Conservation (phyloP, 64 coral and sea anemone genomes). For the Montipora foliosa region DNA sequence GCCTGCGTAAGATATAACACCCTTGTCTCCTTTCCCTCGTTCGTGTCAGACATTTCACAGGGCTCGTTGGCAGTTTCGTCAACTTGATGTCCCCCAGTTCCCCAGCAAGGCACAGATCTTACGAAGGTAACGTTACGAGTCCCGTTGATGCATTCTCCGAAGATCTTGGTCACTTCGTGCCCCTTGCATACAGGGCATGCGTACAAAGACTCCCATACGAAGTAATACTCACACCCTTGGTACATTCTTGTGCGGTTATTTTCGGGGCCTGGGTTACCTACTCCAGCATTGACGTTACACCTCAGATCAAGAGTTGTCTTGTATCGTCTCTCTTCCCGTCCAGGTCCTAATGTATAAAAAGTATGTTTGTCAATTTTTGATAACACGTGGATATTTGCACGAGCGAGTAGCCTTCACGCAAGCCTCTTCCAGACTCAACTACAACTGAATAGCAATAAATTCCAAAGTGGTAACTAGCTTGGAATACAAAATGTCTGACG, state of each 20-base stretch:
- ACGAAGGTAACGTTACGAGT: constrained; percentile 48
- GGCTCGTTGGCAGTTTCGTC: neutral
- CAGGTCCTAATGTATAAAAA: no score
- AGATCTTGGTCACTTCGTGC: constrained; percentile 47
- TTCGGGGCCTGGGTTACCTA: constrained; percentile 79
- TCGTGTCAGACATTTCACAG: constrained; percentile 20
- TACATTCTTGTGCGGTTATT: constrained; percentile 17
- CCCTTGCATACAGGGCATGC: constrained; percentile 87
- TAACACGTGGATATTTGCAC: no score
- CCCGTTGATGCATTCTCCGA: constrained; percentile 69
- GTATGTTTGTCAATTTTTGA: no score
- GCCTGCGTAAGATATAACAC: neutral
- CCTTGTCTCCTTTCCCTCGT: neutral
- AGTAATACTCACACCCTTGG: constrained; percentile 38
- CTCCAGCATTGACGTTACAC: constrained; percentile 79
- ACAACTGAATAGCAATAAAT: no score
- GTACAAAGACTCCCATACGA: constrained; percentile 88
- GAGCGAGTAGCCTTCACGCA: no score
- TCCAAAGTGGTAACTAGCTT: neutral
- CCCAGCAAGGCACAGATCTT: constrained; percentile 72
- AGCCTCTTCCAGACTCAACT: no score
- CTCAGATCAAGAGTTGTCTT: constrained; percentile 72
- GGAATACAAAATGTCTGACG: no score
- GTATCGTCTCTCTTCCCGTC: neutral
- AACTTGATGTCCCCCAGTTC: neutral